Percentiles rank a stretch among this genome's conserved stretches.
Evolutionary conservation across 1,140 invertebrate species (phyloP).

Genomic region (Anoplophora glabripennis): DNA sequence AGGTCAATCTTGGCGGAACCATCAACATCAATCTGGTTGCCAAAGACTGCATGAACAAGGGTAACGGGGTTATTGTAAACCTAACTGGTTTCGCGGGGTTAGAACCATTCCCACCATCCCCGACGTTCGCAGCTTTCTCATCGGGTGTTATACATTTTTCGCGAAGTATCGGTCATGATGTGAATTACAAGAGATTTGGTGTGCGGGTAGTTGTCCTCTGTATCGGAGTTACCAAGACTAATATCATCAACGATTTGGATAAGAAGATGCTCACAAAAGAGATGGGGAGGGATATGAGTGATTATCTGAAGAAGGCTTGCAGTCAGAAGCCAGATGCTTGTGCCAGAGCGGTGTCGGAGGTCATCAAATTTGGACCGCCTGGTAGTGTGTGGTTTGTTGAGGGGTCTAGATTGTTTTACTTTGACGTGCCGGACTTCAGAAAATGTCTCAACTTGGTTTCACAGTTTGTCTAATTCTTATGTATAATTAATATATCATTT

Average conservation of each 20-base stretch:
- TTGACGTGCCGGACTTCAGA: conserved; percentile 21
- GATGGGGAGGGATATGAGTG: conserved; percentile 32
- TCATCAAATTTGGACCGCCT: conserved; percentile 31
- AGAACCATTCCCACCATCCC: conserved; percentile 30
- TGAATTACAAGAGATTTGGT: conserved; percentile 53
- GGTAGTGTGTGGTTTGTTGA: conserved; percentile 41
- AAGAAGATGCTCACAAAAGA: conserved; percentile 42
- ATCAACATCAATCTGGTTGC: conserved; percentile 20
- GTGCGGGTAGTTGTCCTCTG: conserved; percentile 57
- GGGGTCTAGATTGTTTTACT: conserved; percentile 34
- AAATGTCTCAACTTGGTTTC: background rate
- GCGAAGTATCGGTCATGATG: conserved; percentile 46
- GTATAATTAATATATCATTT: too few relatives aligned
- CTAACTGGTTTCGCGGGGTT: conserved; percentile 34
- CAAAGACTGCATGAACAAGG: conserved; percentile 9
- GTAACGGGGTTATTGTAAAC: conserved; percentile 39
- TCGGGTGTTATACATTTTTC: conserved; percentile 37
- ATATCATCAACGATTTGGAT: conserved; percentile 51
- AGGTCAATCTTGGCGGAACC: conserved; percentile 36
- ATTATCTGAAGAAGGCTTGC: conserved; percentile 26
- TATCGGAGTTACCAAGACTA: conserved; percentile 53
- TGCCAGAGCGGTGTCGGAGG: conserved; percentile 33
- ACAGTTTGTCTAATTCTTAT: conserved; percentile 1
- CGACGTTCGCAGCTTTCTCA: conserved; percentile 32
- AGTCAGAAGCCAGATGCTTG: conserved; percentile 38